Base-by-base conservation (phyloP, 2,888 invertebrate genomes). In the Tricholauxania praeusta region DNA sequence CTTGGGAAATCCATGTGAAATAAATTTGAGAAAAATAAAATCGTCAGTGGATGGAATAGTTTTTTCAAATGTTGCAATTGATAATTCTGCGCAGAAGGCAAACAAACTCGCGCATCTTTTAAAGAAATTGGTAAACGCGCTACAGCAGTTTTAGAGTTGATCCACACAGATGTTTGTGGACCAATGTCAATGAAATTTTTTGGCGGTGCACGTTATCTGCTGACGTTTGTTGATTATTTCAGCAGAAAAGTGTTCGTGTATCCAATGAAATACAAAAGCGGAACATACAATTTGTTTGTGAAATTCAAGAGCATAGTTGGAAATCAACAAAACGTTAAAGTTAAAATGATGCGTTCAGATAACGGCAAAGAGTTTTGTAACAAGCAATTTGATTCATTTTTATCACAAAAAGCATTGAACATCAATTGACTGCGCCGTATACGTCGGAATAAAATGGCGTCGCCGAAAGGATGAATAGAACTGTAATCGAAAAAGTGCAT, bases 161-260 rank as follows among this genome's bases (percentile, higher is more conserved):
- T 17, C 12, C 28, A 55, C 12, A 57, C 73, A 32, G 72, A 75
- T 53, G 62, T 71, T 14, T 12, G 12, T 57, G 57, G n/a, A 12
- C 19, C 19, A 12, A 57, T 57, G 57, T 17, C 57, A 57, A 59
- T 48, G 22, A 57, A 59, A 22, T 69, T 59, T 47, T 59, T 57
- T 39, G 48, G 69, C 52, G 59, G 69, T 28, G 69, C 59, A 47
- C 69, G 59, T 48, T 59, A 68, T 49, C 59, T 68, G 10, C n/a
- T 68, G 47, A 59, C 68, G 12, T 68, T 68, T 59, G 52, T 57
- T 32, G 57, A 59, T 19, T 47, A 48, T 49, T 59, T 59, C n/a
- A 48, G 49, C 49, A 60, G 65, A 51, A 75, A 75, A 71, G 66
- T 73, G 7, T 75, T 75, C 47, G 66, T 69, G 3, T 64, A 69